phyloP scores from a whole-genome alignment of 2,113 vertebrate species.

The Passer domesticus region DNA sequence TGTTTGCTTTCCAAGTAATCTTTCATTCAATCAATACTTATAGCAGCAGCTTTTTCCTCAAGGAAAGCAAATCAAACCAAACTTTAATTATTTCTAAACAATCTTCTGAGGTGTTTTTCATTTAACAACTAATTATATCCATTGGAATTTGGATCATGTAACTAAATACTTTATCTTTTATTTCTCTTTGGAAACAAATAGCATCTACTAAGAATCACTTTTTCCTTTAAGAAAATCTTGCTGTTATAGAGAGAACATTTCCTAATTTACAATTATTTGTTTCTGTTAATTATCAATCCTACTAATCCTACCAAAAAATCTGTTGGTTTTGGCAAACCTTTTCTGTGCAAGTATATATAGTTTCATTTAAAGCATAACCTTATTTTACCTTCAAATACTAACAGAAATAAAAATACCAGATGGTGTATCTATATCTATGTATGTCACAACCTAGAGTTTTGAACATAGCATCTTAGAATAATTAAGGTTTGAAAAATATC shows the following conservation, averaged over 20 bases:
- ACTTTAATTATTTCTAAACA: background rate
- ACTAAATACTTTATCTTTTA: background rate
- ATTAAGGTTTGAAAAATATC: background rate
- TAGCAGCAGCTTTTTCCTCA: background rate
- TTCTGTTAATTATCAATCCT: background rate
- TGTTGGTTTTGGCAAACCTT: background rate
- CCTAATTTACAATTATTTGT: background rate
- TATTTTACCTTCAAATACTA: background rate
- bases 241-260: background rate
- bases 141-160: background rate
- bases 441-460: background rate
- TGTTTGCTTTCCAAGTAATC: background rate
- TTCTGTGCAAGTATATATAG: background rate
- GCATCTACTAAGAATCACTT: background rate
- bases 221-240: background rate
- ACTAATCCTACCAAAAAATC: background rate
- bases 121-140: background rate
- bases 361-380: background rate
- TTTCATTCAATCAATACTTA: background rate
- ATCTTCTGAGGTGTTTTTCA: background rate
- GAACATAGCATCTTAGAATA: background rate
- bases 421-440: background rate
- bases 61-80: background rate
- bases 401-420: background rate
- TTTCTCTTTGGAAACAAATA: background rate